These are phyloP conservation scores for Plagodis pulveraria DNA, from an alignment of 2,888 invertebrate species.

Conservation along the genomic window DNA sequence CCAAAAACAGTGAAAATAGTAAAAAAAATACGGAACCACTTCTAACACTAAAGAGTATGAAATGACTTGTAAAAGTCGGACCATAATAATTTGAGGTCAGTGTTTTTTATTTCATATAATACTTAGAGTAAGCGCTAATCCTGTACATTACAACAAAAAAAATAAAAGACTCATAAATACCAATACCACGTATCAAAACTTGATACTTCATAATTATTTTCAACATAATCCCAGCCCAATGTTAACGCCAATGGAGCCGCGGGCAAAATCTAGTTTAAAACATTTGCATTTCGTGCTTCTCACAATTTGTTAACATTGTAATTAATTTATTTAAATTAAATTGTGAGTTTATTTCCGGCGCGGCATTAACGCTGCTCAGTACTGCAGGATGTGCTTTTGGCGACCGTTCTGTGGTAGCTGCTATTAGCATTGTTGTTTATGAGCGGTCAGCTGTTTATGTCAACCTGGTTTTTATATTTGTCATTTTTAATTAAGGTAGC, in stretches of 20 bases:
- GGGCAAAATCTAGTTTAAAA: background rate
- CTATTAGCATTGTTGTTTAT: conserved; percentile 15
- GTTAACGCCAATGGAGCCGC: background rate
- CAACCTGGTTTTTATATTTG: conserved; percentile 39
- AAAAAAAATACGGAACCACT: no score
- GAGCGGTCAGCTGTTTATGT: conserved; percentile 7
- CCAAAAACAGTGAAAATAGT: no score
- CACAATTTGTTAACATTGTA: conserved; percentile 46
- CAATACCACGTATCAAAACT: no score
- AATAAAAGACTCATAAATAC: no score
- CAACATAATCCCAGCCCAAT: background rate
- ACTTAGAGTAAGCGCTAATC: no score
- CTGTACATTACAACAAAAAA: no score
- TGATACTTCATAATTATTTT: no score
- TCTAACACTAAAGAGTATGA: no score
- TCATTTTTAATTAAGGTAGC: no score
- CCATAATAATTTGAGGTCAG: no score
- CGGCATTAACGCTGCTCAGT: conserved; percentile 9
- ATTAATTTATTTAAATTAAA: conserved; percentile 46
- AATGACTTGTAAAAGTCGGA: no score
- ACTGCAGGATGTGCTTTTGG: conserved; percentile 10
- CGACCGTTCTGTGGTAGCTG: conserved; percentile 10
- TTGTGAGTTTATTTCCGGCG: conserved; percentile 19
- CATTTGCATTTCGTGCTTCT: conserved; percentile 49
- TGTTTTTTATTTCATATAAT: no score